Percentiles rank a stretch among this genome's conserved stretches.
phyloP scores from a whole-genome alignment of 2,113 vertebrate genomes.

The Alaudala cheleensis region DNA sequence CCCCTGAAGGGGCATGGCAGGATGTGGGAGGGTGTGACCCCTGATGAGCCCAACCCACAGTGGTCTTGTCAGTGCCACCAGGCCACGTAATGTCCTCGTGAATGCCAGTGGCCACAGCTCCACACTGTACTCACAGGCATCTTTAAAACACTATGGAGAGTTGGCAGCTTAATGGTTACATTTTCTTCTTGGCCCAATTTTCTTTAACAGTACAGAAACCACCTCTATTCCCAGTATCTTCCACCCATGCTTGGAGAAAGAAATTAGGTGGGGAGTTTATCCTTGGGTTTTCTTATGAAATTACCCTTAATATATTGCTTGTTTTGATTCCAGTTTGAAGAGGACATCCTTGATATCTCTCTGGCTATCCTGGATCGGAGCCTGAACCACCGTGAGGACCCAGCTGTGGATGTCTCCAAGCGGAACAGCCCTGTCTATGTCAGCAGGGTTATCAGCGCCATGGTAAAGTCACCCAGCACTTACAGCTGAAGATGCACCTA shows the following conservation, averaged over 20 bases:
- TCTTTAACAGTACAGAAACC: background rate
- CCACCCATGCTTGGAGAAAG: background rate
- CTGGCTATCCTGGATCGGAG: constrained; percentile 53
- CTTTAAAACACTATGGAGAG: background rate
- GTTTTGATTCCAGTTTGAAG: constrained; percentile 52
- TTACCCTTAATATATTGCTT: background rate
- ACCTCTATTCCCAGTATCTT: background rate
- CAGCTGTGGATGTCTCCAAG: background rate
- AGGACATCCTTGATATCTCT: constrained; percentile 55
- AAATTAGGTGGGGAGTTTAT: background rate
- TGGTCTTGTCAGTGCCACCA: background rate
- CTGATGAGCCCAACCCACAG: background rate
- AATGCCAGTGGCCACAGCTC: background rate
- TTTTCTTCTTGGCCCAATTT: background rate
- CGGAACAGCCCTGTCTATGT: constrained; percentile 28
- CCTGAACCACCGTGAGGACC: background rate
- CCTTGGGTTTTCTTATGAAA: background rate
- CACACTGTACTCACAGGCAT: background rate
- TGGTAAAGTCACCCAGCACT: background rate
- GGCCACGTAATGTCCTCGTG: rapidly evolving
- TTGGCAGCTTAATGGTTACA: background rate
- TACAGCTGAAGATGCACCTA: background rate
- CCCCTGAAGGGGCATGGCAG: background rate
- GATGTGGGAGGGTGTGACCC: background rate
- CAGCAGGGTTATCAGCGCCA: constrained; percentile 53